These are phyloP conservation scores for Pristionchus exspectatus DNA, from an alignment of 2,888 invertebrate genomes.

Conservation along the genomic window DNA sequence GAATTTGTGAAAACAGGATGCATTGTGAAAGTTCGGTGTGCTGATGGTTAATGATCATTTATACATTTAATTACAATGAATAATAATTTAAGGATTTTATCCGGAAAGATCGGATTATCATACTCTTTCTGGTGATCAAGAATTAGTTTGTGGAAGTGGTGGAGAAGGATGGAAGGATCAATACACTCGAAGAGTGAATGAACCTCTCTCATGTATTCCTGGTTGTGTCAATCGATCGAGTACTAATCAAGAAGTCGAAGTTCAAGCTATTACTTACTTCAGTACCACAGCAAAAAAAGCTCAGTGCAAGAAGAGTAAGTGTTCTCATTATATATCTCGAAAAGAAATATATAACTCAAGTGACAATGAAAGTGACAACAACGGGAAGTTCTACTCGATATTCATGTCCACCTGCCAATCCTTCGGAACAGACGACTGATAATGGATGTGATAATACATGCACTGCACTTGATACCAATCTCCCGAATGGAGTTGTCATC, in stretches of 20 bases:
- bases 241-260: not conserved
- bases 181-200: not conserved
- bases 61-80: not conserved
- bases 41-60: not conserved
- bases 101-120: conserved; percentile 8
- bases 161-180: conserved; percentile 52
- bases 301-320: not conserved
- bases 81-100: conserved; percentile 1
- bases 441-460: conserved; percentile 44
- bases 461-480: conserved; percentile 2
- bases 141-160: conserved; percentile 37
- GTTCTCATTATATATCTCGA: not conserved
- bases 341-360: not conserved
- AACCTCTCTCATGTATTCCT: not conserved
- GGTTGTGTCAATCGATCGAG: conserved; percentile 30
- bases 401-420: not conserved
- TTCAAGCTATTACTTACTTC: not conserved
- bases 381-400: not conserved
- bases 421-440: not conserved
- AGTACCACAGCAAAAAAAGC: not conserved
- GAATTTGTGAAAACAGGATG: conserved; percentile 29
- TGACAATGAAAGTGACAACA: not conserved
- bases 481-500: conserved; percentile 35
- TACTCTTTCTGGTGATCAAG: conserved; percentile 38
- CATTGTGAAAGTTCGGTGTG: conserved; percentile 19